Evolutionary conservation across 2,888 invertebrate genomes (phyloP).

Genomic region (Stictocephala bisonia): DNA sequence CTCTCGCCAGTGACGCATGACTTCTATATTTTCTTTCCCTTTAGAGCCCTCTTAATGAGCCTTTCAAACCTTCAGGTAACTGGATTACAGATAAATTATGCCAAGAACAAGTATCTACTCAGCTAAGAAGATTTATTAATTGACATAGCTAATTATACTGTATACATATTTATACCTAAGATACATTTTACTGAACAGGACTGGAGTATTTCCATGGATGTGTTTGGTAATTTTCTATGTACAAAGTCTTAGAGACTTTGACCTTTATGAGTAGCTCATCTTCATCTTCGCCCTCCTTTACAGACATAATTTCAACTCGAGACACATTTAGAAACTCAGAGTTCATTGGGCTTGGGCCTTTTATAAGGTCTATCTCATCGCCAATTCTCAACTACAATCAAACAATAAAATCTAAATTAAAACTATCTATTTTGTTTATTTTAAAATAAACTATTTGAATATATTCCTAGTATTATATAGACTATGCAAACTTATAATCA

Average conservation of each 20-base stretch:
- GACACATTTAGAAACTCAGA: slow-evolving; percentile 76
- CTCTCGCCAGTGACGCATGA: too few relatives aligned
- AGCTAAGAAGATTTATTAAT: too few relatives aligned
- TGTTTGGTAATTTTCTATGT: slow-evolving; percentile 77
- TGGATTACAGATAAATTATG: too few relatives aligned
- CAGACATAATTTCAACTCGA: slow-evolving; percentile 74
- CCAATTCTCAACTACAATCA: slow-evolving; percentile 71
- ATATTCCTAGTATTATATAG: too few relatives aligned
- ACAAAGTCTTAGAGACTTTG: slow-evolving; percentile 75
- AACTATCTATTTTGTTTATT: too few relatives aligned
- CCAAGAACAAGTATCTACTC: too few relatives aligned
- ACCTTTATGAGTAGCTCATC: slow-evolving; percentile 69
- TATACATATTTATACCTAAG: not conserved
- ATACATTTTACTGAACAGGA: not conserved
- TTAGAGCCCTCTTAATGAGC: too few relatives aligned
- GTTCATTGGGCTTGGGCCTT: slow-evolving; percentile 74
- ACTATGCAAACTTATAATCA: too few relatives aligned
- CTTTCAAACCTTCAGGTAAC: too few relatives aligned
- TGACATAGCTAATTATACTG: too few relatives aligned
- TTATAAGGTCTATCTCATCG: slow-evolving; percentile 84
- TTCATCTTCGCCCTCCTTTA: slow-evolving; percentile 66
- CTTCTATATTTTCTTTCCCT: too few relatives aligned
- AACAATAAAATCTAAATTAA: slow-evolving; percentile 40
- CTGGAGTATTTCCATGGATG: slow-evolving; percentile 66
- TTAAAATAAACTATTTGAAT: too few relatives aligned